Evolutionary conservation across 1,140 invertebrate genomes (phyloP), one percentile per base, ranked within the genome.

Genomic region (Stegodyphus dumicola): DNA sequence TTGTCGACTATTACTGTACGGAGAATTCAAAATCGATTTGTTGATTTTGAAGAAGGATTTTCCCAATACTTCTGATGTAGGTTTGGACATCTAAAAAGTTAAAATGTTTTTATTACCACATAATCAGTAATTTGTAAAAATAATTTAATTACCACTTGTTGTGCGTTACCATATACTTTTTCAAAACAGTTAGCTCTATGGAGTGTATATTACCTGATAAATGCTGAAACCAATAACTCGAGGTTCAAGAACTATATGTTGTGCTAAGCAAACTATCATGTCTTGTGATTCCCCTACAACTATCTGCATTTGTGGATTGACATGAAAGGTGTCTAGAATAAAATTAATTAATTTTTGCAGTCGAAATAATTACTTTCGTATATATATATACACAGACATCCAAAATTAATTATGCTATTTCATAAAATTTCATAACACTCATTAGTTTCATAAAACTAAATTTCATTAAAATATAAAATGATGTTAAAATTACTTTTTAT

Each of bases 201-300:
- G 33, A 33, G 33, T 33, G 13, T 13, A 5, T 6, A 4, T 33
- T 76, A 95, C 91, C 67, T 94, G 94, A 89, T 97, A 97, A 15
- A 95, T 94, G 65, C 95, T 96, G 89, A 97, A 97, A n/a, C 96
- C 96, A 87, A 98, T 96, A 0, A 97, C 93, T 92, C 97, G 96
- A 7, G 96, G 96, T 89, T 97, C 96, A 92, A 97, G 95, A 69
- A 97, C 95, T 53, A 95, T 95, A 89, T 97, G 96, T 89, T 98
- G 96, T 90, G 96, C 96, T 7, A 98, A 90, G 0, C 95, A 96
- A 54, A 97, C 94, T 11, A 97, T 93, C 1, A 97, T 93, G 89
- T 96, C 95, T 89, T 96, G 95, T 91, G 94, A 94, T 89, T 96
- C 95, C 86, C 93, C 94, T 5, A 97, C 90, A 52, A 94, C 93